Evolutionary conservation across 2,113 vertebrate genomes (phyloP), one percentile per base, ranked within the genome.

Genomic region (Pontoporia blainvillei): DNA sequence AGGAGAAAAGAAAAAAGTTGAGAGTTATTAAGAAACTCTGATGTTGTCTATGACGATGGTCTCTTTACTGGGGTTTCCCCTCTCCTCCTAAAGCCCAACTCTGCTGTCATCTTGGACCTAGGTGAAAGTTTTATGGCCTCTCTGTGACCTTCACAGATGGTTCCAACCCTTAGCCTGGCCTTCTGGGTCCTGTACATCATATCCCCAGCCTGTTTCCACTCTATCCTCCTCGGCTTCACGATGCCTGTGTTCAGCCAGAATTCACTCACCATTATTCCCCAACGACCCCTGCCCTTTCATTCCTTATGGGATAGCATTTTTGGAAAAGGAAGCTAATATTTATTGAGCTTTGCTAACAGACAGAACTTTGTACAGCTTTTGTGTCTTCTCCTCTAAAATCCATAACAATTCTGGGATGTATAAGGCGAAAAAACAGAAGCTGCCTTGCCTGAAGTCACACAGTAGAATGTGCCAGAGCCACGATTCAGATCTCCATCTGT

Each of bases 31-130:
- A 91, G 72, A 41, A 54, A 12, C 57, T 59, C 34, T 44, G 6
- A 71, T n/a, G 10, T 49, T 25, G 36, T 17, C 23, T 23, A 1
- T 21, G 49, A 49, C 2, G 0, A 2, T 1, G 2, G 11, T 41
- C 9, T 59, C 21, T 62, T 75, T 31, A 1, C 36, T 67, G 31
- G 31, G 23, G 13, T 52, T 69, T 88, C 18, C 8, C 25, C 54
- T 62, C 27, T 27, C 6, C 23, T 14, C 20, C 29, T 17, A 21
- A 49, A 73, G 12, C 4, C 54, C 36, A 39, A 12, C 4, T 39
- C 34, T 39, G 17, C 8, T 17, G 9, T 25, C 39, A 11, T 41
- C 29, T 27, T 4, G 52, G 66, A 67, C 18, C 29, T 15, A 14
- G 81, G 31, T 2, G 31, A 71, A 81, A 9, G 12, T 13, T 21